Base-by-base conservation (phyloP, 2,888 invertebrate genomes). In the Chirona hameri region DNA sequence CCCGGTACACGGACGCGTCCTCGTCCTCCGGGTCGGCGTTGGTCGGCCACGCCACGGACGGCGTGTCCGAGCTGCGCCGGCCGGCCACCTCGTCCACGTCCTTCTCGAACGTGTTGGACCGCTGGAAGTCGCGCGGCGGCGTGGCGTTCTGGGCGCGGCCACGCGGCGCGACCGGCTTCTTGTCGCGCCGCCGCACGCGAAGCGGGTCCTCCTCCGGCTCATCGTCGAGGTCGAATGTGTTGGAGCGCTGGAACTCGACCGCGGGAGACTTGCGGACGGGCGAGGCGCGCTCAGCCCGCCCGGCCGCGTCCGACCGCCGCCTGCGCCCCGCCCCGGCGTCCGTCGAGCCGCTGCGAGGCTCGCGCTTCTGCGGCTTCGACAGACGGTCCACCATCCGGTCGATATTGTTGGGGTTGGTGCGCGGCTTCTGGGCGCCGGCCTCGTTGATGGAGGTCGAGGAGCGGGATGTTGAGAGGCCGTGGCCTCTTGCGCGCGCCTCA, bases 371-470 rank as follows among this genome's bases (percentile, higher is more conserved):
- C 10, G 39, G 46, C 46, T 76, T 76, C 46, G 76, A 76, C 24
- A 76, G 76, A 24, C 76, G 76, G 46, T 46, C 46, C 46, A 76
- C 76, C 76, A 76, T 39, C n/a, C 76, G 39, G 46, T 76, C 76
- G 46, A 76, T 76, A 24, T 76, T 39, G 39, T 39, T 24, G 7
- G 76, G 12, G 24, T 46, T 76, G 21, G 39, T 27, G 21, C 46
- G 76, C 10, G 27, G 27, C 46, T 76, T 76, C 24, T 76, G 39
- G 7, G 12, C 24, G 24, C 76, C 76, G 7, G 76, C 76, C 24
- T 76, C 76, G 46, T 76, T 39, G 46, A 76, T 76, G 46, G 46
- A 76, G 31, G 76, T 76, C 7, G 76, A 76, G 1, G 76, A 76
- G 24, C 76, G 76, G 0, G 76, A 76, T 14, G 76, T 46, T 24